Evolutionary conservation across 35 echinoderm and acorn worm genomes (phyloP).

Genomic region (Nesometra sesokonis): DNA sequence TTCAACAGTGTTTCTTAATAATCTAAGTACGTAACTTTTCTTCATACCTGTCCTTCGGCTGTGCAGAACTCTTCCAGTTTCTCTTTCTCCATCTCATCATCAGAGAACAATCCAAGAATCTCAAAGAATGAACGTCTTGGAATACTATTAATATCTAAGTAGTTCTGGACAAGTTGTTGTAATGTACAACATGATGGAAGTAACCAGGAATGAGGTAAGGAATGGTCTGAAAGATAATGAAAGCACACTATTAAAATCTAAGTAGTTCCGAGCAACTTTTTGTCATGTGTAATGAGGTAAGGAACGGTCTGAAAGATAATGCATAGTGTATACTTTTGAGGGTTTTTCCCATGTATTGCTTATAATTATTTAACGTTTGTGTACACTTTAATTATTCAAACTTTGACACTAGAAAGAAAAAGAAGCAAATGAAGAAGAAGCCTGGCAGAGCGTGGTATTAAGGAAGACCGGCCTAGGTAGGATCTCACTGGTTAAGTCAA

Average conservation of each 20-base stretch:
- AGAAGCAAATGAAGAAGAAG: too few species aligned
- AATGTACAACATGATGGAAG: conserved; percentile 52
- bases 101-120: conserved; percentile 46
- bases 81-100: conserved; percentile 75
- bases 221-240: not conserved
- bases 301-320: not conserved
- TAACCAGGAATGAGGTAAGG: conserved; percentile 41
- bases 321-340: too few species aligned
- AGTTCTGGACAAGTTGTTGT: conserved; percentile 58
- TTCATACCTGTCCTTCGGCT: conserved; percentile 83
- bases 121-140: conserved; percentile 97
- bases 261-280: too few species aligned
- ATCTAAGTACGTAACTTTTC: not conserved
- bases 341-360: too few species aligned
- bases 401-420: too few species aligned
- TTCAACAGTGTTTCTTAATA: too few species aligned
- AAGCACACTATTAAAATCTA: not conserved
- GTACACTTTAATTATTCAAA: too few species aligned
- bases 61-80: conserved; percentile 84
- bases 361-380: too few species aligned
- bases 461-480: too few species aligned
- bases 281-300: conserved; percentile 34
- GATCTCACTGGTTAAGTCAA: too few species aligned
- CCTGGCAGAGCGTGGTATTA: too few species aligned
- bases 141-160: conserved; percentile 81